A percentile compares a stretch with the other conserved stretches of the same genome.
These are phyloP conservation scores for Pipistrellus kuhlii DNA, from an alignment of 2,797 vertebrate genomes.

Conservation along the genomic window DNA sequence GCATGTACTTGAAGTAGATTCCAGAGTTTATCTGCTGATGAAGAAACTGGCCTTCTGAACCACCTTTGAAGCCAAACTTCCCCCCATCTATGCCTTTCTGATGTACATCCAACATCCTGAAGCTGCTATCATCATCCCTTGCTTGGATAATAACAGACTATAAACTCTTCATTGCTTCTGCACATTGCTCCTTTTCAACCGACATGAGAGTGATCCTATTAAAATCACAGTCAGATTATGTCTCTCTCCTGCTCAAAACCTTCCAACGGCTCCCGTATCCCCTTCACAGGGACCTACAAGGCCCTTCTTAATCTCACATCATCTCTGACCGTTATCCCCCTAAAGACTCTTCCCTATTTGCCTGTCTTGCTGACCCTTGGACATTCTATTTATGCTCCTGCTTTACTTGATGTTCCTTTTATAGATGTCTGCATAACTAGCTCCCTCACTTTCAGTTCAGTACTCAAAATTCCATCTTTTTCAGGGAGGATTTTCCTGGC, in stretches of 20 bases:
- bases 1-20: conserved; percentile 98
- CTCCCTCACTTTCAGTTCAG: not conserved
- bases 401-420: not conserved
- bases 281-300: not conserved
- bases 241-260: no score
- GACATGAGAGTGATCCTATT: not conserved
- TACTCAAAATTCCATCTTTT: conserved; percentile 5
- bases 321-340: not conserved
- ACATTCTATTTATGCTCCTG: not conserved
- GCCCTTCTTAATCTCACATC: not conserved
- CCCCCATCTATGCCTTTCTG: not conserved
- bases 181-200: not conserved
- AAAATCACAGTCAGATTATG: not conserved
- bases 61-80: not conserved
- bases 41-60: conserved; percentile 98
- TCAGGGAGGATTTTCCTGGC: not conserved
- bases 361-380: not conserved
- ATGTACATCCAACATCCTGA: not conserved
- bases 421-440: not conserved
- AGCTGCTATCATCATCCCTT: not conserved
- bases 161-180: not conserved
- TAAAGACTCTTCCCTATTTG: not conserved
- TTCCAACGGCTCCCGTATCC: not conserved
- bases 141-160: not conserved
- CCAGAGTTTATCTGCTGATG: conserved; percentile 97